These are phyloP conservation scores for Mastomys natalensis DNA, from an alignment of 2,113 vertebrate genomes.

Conservation along the genomic window DNA sequence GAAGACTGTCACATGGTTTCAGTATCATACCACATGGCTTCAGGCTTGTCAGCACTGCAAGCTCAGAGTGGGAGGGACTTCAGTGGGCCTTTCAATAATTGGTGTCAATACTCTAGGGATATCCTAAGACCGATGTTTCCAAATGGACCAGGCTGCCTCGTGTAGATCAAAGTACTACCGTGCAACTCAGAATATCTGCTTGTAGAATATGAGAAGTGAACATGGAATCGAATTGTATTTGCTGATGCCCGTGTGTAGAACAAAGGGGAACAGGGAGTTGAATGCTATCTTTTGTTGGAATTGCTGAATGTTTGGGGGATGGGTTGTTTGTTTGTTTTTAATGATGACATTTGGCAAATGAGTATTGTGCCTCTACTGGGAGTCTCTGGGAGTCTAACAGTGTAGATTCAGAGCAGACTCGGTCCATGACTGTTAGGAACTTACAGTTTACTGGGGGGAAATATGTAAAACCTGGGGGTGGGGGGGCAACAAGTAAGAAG, in stretches of 20 bases:
- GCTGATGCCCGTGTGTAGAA: not conserved
- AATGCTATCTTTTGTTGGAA: not conserved
- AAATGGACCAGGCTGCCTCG: not conserved
- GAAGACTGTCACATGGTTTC: conserved; percentile 46
- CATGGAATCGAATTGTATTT: conserved; percentile 16
- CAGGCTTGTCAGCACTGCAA: not conserved
- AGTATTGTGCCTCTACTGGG: not conserved
- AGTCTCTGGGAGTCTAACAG: conserved; percentile 3
- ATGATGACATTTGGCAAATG: not conserved
- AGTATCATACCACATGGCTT: not conserved
- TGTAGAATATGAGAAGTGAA: conserved; percentile 67
- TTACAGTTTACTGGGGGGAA: not conserved
- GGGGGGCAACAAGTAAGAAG: not conserved
- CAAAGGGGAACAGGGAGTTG: not conserved
- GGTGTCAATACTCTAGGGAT: conserved; percentile 65
- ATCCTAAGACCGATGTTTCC: conserved; percentile 58
- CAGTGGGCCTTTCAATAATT: not conserved
- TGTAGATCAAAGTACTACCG: conserved; percentile 50
- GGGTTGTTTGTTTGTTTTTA: not conserved
- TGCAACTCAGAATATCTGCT: conserved; percentile 17
- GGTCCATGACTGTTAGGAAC: not conserved
- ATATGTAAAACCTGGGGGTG: not conserved
- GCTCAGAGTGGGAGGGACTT: conserved; percentile 33
- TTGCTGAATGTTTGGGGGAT: not conserved
- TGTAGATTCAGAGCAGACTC: not conserved